Conservation (phyloP, 2,888 invertebrate species). For the Zhengitettix transpicula region DNA sequence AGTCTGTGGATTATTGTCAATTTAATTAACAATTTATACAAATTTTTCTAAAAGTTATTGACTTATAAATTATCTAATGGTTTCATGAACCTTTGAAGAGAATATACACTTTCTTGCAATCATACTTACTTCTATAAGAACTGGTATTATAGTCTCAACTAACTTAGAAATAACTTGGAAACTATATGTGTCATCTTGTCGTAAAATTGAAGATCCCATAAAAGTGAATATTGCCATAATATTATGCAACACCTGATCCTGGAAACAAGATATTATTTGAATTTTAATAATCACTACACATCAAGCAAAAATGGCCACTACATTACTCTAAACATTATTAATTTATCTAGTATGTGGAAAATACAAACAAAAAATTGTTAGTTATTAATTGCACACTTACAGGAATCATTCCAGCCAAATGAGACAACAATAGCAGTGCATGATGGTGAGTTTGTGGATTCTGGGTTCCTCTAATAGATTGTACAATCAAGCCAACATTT, state of each 20-base stretch:
- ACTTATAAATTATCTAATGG: too few species aligned
- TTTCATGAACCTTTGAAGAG: too few species aligned
- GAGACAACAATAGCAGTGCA: conserved; percentile 66
- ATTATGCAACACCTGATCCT: conserved; percentile 70
- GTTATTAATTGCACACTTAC: conserved; percentile 20
- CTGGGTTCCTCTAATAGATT: conserved; percentile 75
- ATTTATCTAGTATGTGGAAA: too few species aligned
- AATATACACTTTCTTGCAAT: too few species aligned
- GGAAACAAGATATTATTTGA: conserved; percentile 7
- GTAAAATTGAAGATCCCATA: conserved; percentile 82
- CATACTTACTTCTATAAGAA: conserved; percentile 38
- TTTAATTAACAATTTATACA: too few species aligned
- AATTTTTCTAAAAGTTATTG: too few species aligned
- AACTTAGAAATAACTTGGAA: conserved; percentile 84
- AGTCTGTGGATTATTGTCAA: too few species aligned
- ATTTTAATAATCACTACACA: background rate
- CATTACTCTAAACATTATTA: too few species aligned
- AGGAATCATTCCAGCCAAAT: conserved; percentile 61
- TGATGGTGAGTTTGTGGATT: conserved; percentile 95
- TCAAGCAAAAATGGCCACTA: background rate
- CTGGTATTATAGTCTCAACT: conserved; percentile 77
- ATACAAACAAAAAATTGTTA: too few species aligned
- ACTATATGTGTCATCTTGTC: conserved; percentile 89
- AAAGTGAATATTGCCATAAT: conserved; percentile 96
- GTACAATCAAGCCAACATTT: conserved; percentile 65